These are phyloP conservation scores for Dipodomys ordii DNA, from an alignment of 2,113 vertebrate genomes.

Conservation along the genomic window DNA sequence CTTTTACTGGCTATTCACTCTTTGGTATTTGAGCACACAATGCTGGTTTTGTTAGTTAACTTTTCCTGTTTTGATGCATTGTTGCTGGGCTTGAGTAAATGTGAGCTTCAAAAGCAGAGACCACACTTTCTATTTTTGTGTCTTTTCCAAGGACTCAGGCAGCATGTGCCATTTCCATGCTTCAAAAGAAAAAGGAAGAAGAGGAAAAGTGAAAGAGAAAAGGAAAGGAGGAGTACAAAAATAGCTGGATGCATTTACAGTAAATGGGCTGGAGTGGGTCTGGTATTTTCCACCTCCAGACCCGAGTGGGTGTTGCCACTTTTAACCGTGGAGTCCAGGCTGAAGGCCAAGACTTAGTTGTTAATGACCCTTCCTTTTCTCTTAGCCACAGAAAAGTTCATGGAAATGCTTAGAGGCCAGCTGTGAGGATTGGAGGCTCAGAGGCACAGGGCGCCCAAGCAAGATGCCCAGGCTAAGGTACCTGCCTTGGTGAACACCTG, in stretches of 20 bases:
- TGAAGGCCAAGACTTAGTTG: constrained; percentile 48
- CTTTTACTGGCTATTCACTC: constrained; percentile 15
- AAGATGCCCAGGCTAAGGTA: background rate
- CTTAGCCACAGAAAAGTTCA: background rate
- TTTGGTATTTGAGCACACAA: constrained; percentile 22
- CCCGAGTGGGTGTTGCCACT: constrained; percentile 57
- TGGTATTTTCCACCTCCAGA: constrained; percentile 60
- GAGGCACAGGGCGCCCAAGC: background rate
- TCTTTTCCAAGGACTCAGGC: background rate
- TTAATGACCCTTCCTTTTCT: constrained; percentile 51
- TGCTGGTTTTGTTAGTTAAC: constrained; percentile 55
- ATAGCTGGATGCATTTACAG: background rate
- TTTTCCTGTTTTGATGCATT: constrained; percentile 67
- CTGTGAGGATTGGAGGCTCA: background rate
- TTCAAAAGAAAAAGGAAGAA: background rate
- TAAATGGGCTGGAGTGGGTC: background rate
- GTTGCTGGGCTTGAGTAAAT: background rate
- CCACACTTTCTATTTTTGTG: background rate
- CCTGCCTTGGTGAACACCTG: fast-evolving
- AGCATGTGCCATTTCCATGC: background rate
- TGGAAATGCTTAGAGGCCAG: background rate
- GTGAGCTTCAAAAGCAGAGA: constrained; percentile 47
- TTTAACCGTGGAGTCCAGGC: constrained; percentile 47
- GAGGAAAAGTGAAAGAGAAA: background rate
- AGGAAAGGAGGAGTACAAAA: background rate